Evolutionary conservation across 2,797 vertebrate genomes (phyloP).

Genomic region (Etheostoma nigrum): DNA sequence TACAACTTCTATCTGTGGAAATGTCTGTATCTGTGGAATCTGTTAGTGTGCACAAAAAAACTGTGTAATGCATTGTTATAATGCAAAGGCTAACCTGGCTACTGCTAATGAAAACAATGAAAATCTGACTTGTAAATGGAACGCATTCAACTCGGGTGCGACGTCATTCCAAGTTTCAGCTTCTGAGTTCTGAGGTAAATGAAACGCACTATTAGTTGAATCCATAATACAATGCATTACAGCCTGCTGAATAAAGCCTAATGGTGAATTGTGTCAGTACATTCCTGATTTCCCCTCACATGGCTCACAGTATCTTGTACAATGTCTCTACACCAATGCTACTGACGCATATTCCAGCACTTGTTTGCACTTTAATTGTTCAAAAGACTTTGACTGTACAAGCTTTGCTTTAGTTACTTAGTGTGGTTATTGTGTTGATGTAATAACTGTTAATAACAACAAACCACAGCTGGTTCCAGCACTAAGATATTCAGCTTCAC

Average conservation of each 20-base stretch:
- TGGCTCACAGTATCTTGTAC: background rate
- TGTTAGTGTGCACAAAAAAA: too few species aligned
- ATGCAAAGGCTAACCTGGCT: too few species aligned
- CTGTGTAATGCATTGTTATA: too few species aligned
- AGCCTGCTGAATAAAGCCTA: background rate
- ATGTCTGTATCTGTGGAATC: too few species aligned
- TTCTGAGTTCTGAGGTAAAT: too few species aligned
- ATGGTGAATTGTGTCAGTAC: background rate
- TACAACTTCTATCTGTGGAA: too few species aligned
- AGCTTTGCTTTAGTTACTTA: constrained; percentile 42
- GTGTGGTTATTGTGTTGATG: constrained; percentile 28
- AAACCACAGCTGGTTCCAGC: constrained; percentile 50
- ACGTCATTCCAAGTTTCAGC: too few species aligned
- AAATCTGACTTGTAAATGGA: too few species aligned
- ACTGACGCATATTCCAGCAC: background rate
- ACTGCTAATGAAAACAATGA: too few species aligned
- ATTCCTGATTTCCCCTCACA: background rate
- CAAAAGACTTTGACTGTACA: constrained; percentile 16
- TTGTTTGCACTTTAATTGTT: constrained; percentile 10
- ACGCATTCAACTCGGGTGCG: too few species aligned
- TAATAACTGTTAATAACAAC: constrained; percentile 4
- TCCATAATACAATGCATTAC: background rate
- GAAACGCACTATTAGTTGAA: too few species aligned
- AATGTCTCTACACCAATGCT: background rate
- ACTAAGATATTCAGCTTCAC: constrained; percentile 45